Conservation (phyloP, 2,797 vertebrate genomes). For the Lagothrix lagotricha region DNA sequence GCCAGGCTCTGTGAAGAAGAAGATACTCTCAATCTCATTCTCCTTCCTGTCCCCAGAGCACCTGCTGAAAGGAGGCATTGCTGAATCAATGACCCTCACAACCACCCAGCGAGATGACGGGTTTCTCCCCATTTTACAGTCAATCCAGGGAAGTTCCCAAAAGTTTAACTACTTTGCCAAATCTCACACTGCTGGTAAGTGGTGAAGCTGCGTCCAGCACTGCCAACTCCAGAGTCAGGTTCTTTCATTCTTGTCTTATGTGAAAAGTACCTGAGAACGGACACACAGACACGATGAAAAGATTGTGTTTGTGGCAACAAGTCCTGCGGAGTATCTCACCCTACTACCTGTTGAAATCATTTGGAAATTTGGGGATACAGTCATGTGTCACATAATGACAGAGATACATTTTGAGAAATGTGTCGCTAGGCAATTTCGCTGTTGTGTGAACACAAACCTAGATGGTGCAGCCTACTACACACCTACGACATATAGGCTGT, state of each 20-base stretch:
- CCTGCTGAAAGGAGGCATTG: fast-evolving
- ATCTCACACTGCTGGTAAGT: background rate
- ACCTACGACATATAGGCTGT: background rate
- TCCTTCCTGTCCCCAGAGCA: background rate
- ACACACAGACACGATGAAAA: background rate
- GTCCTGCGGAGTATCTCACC: background rate
- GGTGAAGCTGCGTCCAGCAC: background rate
- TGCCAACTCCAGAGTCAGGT: background rate
- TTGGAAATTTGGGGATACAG: background rate
- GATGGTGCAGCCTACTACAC: background rate
- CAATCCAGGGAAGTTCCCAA: background rate
- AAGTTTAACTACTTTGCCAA: background rate
- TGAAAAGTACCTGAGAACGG: background rate
- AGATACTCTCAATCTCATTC: fast-evolving
- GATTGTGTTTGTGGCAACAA: background rate
- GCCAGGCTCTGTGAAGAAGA: fast-evolving
- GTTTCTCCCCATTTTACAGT: background rate
- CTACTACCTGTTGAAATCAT: background rate
- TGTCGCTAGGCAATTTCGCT: background rate
- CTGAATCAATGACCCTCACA: too few species aligned
- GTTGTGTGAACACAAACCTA: background rate
- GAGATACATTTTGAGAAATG: background rate
- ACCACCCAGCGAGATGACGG: fast-evolving
- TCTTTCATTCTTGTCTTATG: background rate
- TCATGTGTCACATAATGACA: background rate